These are phyloP conservation scores for Andrena camellia DNA, from an alignment of 2,888 invertebrate genomes.

Conservation along the genomic window DNA sequence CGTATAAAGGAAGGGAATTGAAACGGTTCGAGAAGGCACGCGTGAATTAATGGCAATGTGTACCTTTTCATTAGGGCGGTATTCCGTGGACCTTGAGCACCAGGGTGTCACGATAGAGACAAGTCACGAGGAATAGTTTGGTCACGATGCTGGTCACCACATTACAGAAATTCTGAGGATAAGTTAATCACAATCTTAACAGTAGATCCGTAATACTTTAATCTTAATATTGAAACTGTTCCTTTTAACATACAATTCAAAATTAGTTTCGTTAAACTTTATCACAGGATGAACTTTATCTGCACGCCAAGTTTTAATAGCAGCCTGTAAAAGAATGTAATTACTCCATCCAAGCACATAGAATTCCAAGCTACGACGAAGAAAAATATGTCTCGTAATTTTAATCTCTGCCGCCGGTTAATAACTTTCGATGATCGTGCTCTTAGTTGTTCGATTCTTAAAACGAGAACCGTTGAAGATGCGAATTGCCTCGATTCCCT, in stretches of 20 bases:
- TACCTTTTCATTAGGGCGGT: slow-evolving; percentile 55
- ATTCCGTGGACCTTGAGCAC: slow-evolving; percentile 26
- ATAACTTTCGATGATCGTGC: slow-evolving; percentile 21
- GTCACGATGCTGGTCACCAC: not conserved
- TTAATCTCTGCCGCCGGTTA: not conserved
- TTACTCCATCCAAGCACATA: not conserved
- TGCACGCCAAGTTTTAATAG: no score
- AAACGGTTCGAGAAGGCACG: slow-evolving; percentile 36
- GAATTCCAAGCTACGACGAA: not conserved
- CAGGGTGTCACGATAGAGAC: slow-evolving; percentile 22
- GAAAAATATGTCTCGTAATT: slow-evolving; percentile 1
- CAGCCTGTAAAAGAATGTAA: slow-evolving; percentile 4
- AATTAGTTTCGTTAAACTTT: no score
- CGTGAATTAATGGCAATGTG: slow-evolving; percentile 44
- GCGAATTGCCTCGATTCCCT: slow-evolving; percentile 7
- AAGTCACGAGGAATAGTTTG: slow-evolving; percentile 12
- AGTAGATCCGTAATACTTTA: no score
- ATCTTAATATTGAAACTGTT: no score
- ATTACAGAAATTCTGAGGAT: not conserved
- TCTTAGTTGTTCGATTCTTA: slow-evolving; percentile 13
- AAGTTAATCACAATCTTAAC: not conserved
- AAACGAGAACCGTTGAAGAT: not conserved
- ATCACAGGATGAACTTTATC: no score
- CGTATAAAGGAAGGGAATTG: slow-evolving; percentile 44
- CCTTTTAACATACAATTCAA: no score